A percentile compares a stretch with the other conserved stretches of the same genome.
Evolutionary conservation across 2,113 vertebrate species (phyloP).

Genomic region (Grammomys surdaster): DNA sequence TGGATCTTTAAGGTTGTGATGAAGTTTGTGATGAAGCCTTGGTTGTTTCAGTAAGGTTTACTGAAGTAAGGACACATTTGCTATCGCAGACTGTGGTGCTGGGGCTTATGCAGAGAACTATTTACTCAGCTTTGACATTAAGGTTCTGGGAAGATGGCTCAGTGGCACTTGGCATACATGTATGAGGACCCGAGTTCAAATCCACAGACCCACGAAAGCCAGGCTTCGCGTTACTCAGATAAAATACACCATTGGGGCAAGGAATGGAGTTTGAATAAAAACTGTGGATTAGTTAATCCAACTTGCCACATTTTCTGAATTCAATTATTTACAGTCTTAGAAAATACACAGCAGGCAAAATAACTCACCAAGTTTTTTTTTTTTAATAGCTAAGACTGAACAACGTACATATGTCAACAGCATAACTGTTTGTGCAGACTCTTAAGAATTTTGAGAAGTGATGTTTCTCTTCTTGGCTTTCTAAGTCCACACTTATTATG

Average conservation of each 20-base stretch:
- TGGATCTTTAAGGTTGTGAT: neutral
- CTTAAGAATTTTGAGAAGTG: neutral
- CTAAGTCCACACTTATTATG: neutral
- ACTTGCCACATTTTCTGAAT: neutral
- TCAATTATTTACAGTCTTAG: neutral
- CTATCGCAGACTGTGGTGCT: neutral
- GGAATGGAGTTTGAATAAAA: neutral
- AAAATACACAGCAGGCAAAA: slow-evolving; percentile 7
- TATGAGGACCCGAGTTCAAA: neutral
- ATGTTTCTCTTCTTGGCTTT: slow-evolving; percentile 2
- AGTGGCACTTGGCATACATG: neutral
- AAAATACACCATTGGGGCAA: neutral
- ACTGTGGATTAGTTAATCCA: neutral
- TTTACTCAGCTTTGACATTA: neutral
- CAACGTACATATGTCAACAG: neutral
- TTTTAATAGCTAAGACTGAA: neutral
- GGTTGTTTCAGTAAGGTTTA: neutral
- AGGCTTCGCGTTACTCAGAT: neutral
- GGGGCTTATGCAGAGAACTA: neutral
- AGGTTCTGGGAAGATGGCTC: neutral
- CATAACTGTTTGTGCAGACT: neutral
- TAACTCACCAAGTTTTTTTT: neutral
- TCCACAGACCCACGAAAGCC: neutral
- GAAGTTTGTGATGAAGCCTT: neutral
- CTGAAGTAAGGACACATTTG: neutral